Evolutionary conservation across 2,888 invertebrate genomes (phyloP).

Genomic region (Theretra japonica): DNA sequence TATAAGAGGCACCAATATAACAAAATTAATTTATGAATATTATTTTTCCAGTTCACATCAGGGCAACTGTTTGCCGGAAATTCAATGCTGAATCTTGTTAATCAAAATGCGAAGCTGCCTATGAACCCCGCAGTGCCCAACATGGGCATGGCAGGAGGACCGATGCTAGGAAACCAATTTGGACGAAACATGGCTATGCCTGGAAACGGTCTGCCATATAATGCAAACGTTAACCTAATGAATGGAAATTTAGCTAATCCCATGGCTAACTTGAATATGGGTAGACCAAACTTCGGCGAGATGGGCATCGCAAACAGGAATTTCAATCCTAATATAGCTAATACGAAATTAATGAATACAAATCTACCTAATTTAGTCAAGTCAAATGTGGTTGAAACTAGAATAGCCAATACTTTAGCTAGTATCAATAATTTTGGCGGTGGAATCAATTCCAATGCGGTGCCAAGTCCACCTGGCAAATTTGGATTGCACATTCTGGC

Average conservation of each 20-base stretch:
- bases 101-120: conserved; percentile 31
- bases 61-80: conserved; percentile 42
- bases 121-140: conserved; percentile 18
- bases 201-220: conserved; percentile 5
- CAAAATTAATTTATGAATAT: not conserved
- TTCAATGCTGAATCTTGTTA: conserved; percentile 16
- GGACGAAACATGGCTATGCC: conserved; percentile 29
- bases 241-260: conserved; percentile 31
- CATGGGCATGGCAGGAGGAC: conserved; percentile 12
- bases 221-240: conserved; percentile 28
- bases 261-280: conserved; percentile 23
- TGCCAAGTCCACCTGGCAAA: not conserved
- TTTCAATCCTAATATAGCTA: not conserved
- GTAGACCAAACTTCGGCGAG: not conserved
- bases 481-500: conserved; percentile 60
- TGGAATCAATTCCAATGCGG: conserved; percentile 7
- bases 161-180: conserved; percentile 27
- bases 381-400: not conserved
- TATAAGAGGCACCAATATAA: not conserved
- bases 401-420: not conserved
- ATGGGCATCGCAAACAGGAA: conserved; percentile 16
- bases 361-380: not conserved
- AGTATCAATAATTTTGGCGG: not conserved
- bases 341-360: not conserved
- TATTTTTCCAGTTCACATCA: conserved; percentile 46